phyloP scores from a whole-genome alignment of 64 coral and sea anemone genomes.

The Hydrozoanthus tunicans region DNA sequence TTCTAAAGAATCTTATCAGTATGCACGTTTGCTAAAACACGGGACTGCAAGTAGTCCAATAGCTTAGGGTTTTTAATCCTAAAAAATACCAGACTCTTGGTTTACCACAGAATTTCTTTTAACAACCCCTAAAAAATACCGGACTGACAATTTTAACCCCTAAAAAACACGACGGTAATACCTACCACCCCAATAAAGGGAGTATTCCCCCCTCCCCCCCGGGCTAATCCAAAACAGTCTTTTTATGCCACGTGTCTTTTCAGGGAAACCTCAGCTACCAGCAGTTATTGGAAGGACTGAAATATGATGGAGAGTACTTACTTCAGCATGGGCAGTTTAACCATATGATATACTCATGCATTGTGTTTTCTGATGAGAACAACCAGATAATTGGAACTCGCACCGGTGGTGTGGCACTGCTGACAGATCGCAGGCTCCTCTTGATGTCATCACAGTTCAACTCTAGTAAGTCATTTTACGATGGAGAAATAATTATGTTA shows the following conservation, averaged over 20 bases:
- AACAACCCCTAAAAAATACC: too few relatives aligned
- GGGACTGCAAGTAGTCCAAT: too few relatives aligned
- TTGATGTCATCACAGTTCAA: slow-evolving; percentile 76
- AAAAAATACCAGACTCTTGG: too few relatives aligned
- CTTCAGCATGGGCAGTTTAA: slow-evolving; percentile 68
- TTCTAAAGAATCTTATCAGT: too few relatives aligned
- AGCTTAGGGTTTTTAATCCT: too few relatives aligned
- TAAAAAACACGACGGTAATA: too few relatives aligned
- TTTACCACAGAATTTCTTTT: too few relatives aligned
- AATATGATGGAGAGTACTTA: slow-evolving; percentile 74
- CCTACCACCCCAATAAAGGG: too few relatives aligned
- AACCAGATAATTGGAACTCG: neutral
- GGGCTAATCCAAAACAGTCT: neutral
- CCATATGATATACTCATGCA: slow-evolving; percentile 51
- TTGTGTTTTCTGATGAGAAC: slow-evolving; percentile 67
- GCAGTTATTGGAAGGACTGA: slow-evolving; percentile 72
- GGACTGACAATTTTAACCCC: too few relatives aligned
- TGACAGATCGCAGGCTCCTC: slow-evolving; percentile 81
- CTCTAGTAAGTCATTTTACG: slow-evolving; percentile 29
- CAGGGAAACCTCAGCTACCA: slow-evolving; percentile 84
- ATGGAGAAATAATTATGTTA: too few relatives aligned
- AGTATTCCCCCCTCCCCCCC: too few relatives aligned
- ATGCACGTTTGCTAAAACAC: too few relatives aligned
- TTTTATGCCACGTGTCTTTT: neutral
- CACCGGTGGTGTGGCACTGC: slow-evolving; percentile 70